Evolutionary conservation across 2,797 vertebrate species (phyloP).

Genomic region (Alfaro cultratus): DNA sequence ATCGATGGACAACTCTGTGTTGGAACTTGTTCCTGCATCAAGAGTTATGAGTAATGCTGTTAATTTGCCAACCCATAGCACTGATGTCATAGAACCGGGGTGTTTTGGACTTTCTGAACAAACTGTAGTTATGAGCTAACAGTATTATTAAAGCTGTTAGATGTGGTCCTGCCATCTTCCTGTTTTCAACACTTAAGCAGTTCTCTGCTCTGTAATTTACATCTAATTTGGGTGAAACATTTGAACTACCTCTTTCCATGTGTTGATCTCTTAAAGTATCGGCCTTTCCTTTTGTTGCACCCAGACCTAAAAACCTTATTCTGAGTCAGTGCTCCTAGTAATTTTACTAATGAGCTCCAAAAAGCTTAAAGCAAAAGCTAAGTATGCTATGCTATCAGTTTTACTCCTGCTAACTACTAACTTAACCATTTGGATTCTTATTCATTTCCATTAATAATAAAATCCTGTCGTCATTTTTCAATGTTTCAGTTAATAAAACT

Average conservation of each 20-base stretch:
- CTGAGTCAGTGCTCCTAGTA: background rate
- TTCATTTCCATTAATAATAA: no score
- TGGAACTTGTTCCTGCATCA: background rate
- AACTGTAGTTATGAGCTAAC: background rate
- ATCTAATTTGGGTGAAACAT: slow-evolving; percentile 24
- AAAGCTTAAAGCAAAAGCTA: background rate
- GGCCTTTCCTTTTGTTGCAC: background rate
- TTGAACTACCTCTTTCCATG: background rate
- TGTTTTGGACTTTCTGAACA: background rate
- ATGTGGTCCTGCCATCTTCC: slow-evolving; percentile 2
- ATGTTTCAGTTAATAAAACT: background rate
- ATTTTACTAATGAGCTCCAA: background rate
- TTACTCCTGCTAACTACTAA: background rate
- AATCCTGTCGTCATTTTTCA: background rate
- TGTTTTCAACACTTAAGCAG: slow-evolving; percentile 1
- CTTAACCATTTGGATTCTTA: background rate
- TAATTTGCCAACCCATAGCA: background rate
- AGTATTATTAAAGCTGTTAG: background rate
- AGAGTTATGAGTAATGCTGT: background rate
- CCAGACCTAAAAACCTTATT: background rate
- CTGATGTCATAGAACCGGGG: background rate
- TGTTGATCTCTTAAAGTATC: background rate
- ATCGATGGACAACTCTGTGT: no score
- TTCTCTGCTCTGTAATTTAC: slow-evolving; percentile 11
- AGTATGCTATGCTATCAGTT: background rate